A percentile compares a stretch with the other conserved stretches of the same genome.
phyloP scores from a whole-genome alignment of 1,140 invertebrate genomes.

The Oppia nitens region DNA sequence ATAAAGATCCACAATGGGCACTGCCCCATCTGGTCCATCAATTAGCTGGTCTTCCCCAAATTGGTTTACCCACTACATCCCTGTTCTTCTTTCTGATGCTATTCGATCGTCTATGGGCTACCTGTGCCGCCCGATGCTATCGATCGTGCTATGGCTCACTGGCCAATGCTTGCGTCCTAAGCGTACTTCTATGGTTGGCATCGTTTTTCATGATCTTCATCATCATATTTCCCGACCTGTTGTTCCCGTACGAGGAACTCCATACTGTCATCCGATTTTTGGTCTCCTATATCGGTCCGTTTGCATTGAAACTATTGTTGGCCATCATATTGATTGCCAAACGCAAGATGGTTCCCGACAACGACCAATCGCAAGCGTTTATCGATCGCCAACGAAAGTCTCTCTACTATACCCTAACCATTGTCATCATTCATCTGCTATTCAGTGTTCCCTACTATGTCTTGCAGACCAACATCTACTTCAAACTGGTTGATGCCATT shows the following conservation, averaged over 20 bases:
- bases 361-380: slow-evolving; percentile 4
- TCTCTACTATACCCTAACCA: slow-evolving; percentile 9
- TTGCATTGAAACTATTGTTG: slow-evolving; percentile 1
- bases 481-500: not conserved
- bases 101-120: slow-evolving; percentile 10
- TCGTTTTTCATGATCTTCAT: slow-evolving; percentile 9
- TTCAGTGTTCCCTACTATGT: slow-evolving; percentile 12
- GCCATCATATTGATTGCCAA: slow-evolving; percentile 4
- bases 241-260: slow-evolving; percentile 4
- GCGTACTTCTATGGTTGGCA: not conserved
- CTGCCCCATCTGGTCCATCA: not conserved
- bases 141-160: not conserved
- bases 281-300: slow-evolving; percentile 3
- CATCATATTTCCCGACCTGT: slow-evolving; percentile 1
- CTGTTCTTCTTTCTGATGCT: slow-evolving; percentile 2
- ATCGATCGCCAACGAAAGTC: slow-evolving; percentile 8
- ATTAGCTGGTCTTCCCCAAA: not conserved
- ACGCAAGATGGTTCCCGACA: slow-evolving; percentile 5
- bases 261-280: slow-evolving; percentile 1
- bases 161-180: not conserved
- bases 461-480: not conserved
- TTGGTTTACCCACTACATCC: slow-evolving; percentile 11
- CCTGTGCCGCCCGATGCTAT: slow-evolving; percentile 6
- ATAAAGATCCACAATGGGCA: not conserved
- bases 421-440: not conserved